Base-by-base conservation (phyloP, 2,113 vertebrate genomes). In the Erythrolamprus reginae region DNA sequence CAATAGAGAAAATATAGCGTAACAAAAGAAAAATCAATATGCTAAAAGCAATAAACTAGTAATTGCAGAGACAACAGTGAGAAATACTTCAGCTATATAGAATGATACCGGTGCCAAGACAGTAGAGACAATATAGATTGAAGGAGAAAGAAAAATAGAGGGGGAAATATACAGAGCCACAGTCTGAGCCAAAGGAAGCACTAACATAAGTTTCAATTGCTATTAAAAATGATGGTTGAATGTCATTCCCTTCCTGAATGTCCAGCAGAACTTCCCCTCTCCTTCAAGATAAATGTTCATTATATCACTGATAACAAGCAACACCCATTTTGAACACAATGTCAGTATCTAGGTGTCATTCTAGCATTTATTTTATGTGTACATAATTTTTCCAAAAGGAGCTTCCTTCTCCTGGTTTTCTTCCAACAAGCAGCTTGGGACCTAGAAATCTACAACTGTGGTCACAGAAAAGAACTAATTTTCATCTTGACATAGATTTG, bases 81-180 rank as follows among this genome's bases (percentile, higher is more conserved):
- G 70, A 77, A 38, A 42, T 77, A 77, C 70, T 42, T 12, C 9
- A 50, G n/a, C 38, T 47, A 13, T 38, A 4, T 15, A 24, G 38
- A 10, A 5, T 10, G 51, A 53, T 13, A 89, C 19, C 42, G 24
- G 52, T 38, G 17, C 4, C 0, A 6, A 48, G 26, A 55, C 5
- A 90, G 17, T 10, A 47, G n/a, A 47, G 53, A 52, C 53, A 86
- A 50, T 58, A 56, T 5, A 83, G 51, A 91, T n/a, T 58, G 21
- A 77, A 15, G 52, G 24, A 38, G 45, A 42, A 61, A 90, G 50
- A 10, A 82, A 56, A 24, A 86, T n/a, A 94, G 86, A 95, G 92
- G 19, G 55, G 58, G 89, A 56, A 85, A 61, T 28, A 10, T 0
- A 92, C 52, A 90, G 21, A 90, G 90, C 94, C 82, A 12, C 10